These are phyloP conservation scores for Limenitis arthemis DNA, from an alignment of 2,888 invertebrate genomes.

Conservation along the genomic window DNA sequence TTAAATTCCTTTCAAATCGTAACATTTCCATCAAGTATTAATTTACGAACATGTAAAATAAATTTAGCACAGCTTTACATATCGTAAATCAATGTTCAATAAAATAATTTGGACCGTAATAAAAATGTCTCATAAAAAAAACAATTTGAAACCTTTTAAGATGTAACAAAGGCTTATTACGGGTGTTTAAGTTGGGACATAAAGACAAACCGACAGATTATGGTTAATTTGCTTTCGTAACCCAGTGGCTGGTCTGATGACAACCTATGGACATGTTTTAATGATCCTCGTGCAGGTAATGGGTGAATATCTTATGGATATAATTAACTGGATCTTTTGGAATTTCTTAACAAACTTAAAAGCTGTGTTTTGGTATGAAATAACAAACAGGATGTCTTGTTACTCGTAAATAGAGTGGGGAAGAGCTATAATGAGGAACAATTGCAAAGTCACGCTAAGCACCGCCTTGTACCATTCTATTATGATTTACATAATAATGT, in stretches of 20 bases:
- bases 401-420: no score
- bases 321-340: slow-evolving; percentile 30
- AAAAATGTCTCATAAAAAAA: background rate
- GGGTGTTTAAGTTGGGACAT: slow-evolving; percentile 19
- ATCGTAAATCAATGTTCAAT: no score
- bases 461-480: slow-evolving; percentile 10
- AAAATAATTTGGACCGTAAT: background rate
- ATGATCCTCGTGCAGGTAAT: slow-evolving; percentile 13
- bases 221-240: slow-evolving; percentile 33
- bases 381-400: no score
- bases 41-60: no score
- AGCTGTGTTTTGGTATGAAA: no score
- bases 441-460: slow-evolving; percentile 4
- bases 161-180: slow-evolving; percentile 9
- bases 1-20: no score
- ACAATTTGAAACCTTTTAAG: slow-evolving; percentile 2
- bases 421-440: no score
- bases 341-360: slow-evolving; percentile 1
- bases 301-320: slow-evolving; percentile 40
- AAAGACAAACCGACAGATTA: slow-evolving; percentile 30
- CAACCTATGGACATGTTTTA: slow-evolving; percentile 43
- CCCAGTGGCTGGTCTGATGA: slow-evolving; percentile 33
- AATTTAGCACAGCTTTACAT: no score
- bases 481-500: background rate
- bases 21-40: no score